phyloP scores from a whole-genome alignment of 2,888 invertebrate species.

The Sinodicranocentrus sp. region DNA sequence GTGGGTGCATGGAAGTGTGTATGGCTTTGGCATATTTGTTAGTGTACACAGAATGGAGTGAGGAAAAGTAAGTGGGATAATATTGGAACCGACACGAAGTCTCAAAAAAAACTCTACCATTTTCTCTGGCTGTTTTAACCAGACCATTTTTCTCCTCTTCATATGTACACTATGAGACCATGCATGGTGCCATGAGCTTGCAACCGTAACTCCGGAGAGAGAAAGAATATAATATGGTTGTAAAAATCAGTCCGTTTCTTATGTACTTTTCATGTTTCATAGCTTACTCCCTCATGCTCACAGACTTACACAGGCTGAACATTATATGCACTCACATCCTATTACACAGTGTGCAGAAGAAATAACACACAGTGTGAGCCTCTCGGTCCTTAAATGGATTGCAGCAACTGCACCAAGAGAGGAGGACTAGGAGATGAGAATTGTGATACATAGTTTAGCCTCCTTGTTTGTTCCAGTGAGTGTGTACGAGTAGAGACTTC shows the following conservation, averaged over 20 bases:
- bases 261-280: conserved; percentile 37
- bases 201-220: background rate
- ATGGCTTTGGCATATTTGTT: background rate
- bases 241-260: conserved; percentile 62
- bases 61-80: conserved; percentile 51
- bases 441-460: conserved; percentile 40
- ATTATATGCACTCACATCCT: conserved; percentile 12
- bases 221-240: conserved; percentile 64
- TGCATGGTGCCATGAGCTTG: too few species aligned
- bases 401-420: conserved; percentile 63
- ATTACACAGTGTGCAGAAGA: background rate
- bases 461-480: conserved; percentile 52
- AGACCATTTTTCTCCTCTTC: conserved; percentile 3
- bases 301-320: background rate
- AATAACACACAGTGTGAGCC: background rate
- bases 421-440: conserved; percentile 4
- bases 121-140: conserved; percentile 31
- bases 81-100: conserved; percentile 55
- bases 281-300: conserved; percentile 30
- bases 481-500: conserved; percentile 52
- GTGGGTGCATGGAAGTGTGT: background rate
- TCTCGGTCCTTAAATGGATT: conserved; percentile 52
- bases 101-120: conserved; percentile 28
- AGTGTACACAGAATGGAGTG: conserved; percentile 25
- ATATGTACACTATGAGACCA: conserved; percentile 11